Evolutionary conservation across 2,797 vertebrate genomes (phyloP).

Genomic region (Hypotaenidia philippensis): DNA sequence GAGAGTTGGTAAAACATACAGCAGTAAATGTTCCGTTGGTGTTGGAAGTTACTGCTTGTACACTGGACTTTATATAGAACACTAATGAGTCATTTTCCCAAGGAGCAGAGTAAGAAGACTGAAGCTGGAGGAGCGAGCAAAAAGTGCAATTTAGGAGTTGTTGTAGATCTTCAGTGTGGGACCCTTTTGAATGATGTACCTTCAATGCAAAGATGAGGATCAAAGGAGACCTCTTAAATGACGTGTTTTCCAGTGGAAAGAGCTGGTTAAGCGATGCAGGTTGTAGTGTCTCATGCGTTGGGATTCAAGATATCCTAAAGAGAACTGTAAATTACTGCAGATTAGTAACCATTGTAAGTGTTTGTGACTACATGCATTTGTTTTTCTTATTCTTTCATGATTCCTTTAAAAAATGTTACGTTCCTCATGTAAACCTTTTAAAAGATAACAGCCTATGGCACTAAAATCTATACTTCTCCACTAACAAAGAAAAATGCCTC

Average conservation of each 20-base stretch:
- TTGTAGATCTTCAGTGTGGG: not conserved
- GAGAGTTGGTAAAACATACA: not conserved
- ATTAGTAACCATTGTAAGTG: not conserved
- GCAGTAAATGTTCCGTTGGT: not conserved
- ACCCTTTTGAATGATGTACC: not conserved
- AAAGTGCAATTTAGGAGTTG: not conserved
- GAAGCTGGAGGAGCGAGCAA: not conserved
- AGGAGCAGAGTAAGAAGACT: not conserved
- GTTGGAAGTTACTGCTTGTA: not conserved
- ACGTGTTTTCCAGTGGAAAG: not conserved
- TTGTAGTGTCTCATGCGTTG: not conserved
- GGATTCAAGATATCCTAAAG: not conserved
- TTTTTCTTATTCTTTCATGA: not conserved
- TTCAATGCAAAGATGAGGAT: not conserved
- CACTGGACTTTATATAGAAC: not conserved
- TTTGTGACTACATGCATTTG: not conserved
- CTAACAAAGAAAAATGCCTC: not conserved
- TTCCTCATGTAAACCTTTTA: not conserved
- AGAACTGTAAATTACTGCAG: not conserved
- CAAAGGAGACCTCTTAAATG: not conserved
- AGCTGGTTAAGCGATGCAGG: not conserved
- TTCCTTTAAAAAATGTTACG: not conserved
- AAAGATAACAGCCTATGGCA: not conserved
- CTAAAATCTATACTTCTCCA: not conserved
- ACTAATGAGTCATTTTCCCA: not conserved